Conservation (phyloP, 2,888 invertebrate species). For the Netelia melanura region DNA sequence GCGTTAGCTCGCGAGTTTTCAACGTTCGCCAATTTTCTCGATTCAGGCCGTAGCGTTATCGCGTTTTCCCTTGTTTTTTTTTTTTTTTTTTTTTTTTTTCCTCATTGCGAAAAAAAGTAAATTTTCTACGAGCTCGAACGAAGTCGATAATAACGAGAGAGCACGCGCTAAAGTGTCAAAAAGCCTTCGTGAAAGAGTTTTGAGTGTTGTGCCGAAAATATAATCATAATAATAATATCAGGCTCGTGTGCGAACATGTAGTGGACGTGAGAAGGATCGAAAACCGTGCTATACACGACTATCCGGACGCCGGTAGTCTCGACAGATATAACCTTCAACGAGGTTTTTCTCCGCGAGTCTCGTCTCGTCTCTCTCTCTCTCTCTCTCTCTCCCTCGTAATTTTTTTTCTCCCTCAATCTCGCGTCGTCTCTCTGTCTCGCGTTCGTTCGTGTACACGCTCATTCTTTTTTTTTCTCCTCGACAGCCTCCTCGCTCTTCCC, state of each 20-base stretch:
- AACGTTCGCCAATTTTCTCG: constrained; percentile 21
- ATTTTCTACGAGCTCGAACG: not conserved
- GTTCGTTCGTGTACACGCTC: constrained; percentile 10
- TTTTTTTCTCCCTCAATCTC: constrained; percentile 41
- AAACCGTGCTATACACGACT: constrained; percentile 5
- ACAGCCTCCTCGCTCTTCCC: constrained; percentile 47
- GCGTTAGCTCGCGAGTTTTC: constrained; percentile 67
- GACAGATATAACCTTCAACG: constrained; percentile 69
- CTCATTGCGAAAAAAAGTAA: not conserved
- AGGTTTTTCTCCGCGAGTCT: constrained; percentile 56
- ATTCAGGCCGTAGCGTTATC: not conserved
- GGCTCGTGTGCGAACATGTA: not conserved
- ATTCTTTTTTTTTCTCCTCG: constrained; percentile 32
- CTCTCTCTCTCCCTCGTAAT: constrained; percentile 32
- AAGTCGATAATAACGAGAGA: not conserved
- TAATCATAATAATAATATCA: not conserved
- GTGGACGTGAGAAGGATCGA: constrained; percentile 30
- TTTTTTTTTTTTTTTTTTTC: constrained; percentile 1
- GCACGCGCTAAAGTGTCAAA: not conserved
- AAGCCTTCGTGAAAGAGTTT: not conserved
- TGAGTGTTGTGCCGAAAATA: not conserved
- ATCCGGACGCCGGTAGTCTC: constrained; percentile 70
- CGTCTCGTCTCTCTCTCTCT: constrained; percentile 23
- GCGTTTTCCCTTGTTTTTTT: constrained; percentile 8
- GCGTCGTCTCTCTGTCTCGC: constrained; percentile 43